Conservation (phyloP, 1,140 invertebrate genomes). For the Holotrichia oblita region DNA sequence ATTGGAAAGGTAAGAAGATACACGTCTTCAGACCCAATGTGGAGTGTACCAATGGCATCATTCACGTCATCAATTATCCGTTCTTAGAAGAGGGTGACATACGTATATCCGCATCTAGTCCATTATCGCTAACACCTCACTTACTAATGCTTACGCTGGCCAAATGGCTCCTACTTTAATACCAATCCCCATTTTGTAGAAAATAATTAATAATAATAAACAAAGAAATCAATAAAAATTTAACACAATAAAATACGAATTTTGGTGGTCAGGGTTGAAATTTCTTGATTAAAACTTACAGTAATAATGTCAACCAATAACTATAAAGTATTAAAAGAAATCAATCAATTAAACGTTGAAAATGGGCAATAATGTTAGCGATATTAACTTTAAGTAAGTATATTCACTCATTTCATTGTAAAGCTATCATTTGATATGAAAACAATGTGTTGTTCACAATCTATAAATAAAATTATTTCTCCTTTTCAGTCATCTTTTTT, state of each 20-base stretch:
- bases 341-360: neutral
- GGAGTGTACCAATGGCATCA: constrained; percentile 91
- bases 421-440: neutral
- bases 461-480: neutral
- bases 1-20: constrained; percentile 84
- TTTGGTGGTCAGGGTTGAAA: constrained; percentile 31
- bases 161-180: constrained; percentile 61
- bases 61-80: constrained; percentile 89
- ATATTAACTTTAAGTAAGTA: neutral
- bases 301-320: no score
- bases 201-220: constrained; percentile 23
- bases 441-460: neutral
- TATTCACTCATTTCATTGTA: neutral
- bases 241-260: constrained; percentile 29
- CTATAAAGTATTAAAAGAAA: no score
- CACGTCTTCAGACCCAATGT: constrained; percentile 88
- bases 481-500: neutral
- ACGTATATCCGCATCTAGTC: constrained; percentile 63
- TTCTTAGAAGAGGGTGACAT: constrained; percentile 86
- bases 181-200: constrained; percentile 1
- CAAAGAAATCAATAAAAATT: constrained; percentile 19
- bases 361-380: neutral
- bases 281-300: neutral
- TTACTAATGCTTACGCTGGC: constrained; percentile 62
- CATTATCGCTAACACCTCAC: constrained; percentile 56